Base-by-base conservation (phyloP, 35 echinoderm and acorn worm species). In the Apostichopus japonicus region DNA sequence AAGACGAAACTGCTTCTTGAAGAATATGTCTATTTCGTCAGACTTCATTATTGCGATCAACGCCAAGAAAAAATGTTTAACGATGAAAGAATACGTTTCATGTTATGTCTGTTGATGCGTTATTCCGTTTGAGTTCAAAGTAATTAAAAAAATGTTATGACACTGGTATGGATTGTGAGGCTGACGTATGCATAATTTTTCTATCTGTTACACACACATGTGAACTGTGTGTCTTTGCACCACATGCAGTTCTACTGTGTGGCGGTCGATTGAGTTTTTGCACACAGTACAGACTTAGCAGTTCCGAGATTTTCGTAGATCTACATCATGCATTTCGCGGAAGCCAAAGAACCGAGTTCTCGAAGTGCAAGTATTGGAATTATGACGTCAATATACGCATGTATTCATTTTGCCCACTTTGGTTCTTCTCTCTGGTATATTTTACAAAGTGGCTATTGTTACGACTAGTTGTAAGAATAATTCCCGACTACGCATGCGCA, bases 161-260 rank as follows among this genome's bases (percentile, higher is more conserved):
- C 44, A 54, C 22, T 16, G 51, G 54, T 53, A 22, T 54, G 13
- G 16, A 56, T 83, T 22, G 81, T 56, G n/a, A 84, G 81, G 81
- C 81, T 84, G 81, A 84, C 81, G 81, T 84, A 84, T 84, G 81
- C 81, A 84, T 84, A 84, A 84, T 84, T 84, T 84, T 10, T 8
- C 81, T 84, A 84, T 58, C 56, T 55, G 54, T 84, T 23, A 75
- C 81, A 58, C 54, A 10, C 79, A 83, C 81, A 84, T 84, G 81
- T 84, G 55, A 54, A 54, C 51, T 83, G 79, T 84, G 54, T 84
- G 27, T 21, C 19, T 23, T n/a, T 83, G 53, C 81, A 53, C 33
- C 55, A 56, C 79, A 83, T 83, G 52, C 27, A 54, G 14, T 83
- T 54, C 79, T 83, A 83, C 78, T 80, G 56, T 23, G 17, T 58